phyloP scores from a whole-genome alignment of 2,797 vertebrate species.

The Peromyscus attwateri region DNA sequence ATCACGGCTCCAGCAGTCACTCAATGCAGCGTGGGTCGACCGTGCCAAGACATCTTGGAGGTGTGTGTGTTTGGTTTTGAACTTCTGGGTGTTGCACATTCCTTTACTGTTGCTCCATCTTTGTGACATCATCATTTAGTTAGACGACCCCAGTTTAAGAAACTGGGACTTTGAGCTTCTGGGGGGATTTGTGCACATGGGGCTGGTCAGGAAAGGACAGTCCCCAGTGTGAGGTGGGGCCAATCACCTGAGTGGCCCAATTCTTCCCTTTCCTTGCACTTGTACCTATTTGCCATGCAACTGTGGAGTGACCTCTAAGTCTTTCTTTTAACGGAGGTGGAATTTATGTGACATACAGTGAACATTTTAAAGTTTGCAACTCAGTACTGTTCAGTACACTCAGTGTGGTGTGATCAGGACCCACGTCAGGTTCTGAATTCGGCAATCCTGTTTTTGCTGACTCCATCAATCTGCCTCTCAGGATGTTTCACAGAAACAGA shows the following conservation, averaged over 20 bases:
- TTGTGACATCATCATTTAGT: neutral
- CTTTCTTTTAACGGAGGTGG: neutral
- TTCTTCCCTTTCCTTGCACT: neutral
- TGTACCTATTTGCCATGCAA: neutral
- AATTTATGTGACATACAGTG: neutral
- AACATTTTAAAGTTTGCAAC: neutral
- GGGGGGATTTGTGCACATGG: neutral
- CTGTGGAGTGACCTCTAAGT: neutral
- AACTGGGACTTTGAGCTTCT: neutral
- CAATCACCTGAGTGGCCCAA: neutral
- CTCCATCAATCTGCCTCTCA: neutral
- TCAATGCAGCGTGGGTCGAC: accelerated
- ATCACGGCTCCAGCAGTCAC: neutral
- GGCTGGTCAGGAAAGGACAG: neutral
- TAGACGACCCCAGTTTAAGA: neutral
- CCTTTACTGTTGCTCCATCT: neutral
- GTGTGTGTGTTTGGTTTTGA: neutral
- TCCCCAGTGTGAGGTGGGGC: neutral
- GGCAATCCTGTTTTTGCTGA: neutral
- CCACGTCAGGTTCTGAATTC: neutral
- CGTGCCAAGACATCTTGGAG: neutral
- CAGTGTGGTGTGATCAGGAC: neutral
- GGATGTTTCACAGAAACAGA: neutral
- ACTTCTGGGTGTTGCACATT: neutral
- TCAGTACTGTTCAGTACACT: too few relatives aligned